phyloP scores from a whole-genome alignment of 2,888 invertebrate species.

The Adela reaumurella region DNA sequence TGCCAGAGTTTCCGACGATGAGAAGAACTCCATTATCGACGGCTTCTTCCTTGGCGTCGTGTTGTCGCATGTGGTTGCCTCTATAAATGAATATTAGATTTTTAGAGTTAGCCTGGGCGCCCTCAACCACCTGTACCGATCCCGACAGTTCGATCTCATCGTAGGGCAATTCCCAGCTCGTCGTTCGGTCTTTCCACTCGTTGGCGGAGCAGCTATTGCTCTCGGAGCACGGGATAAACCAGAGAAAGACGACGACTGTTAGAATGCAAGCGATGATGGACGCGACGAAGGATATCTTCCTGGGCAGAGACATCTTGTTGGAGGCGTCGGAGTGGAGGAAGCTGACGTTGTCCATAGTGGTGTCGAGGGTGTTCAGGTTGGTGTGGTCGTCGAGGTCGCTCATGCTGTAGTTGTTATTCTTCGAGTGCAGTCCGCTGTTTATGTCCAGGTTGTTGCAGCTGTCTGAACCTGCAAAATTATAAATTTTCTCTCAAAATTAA shows the following conservation, averaged over 20 bases:
- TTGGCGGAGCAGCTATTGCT: slow-evolving; percentile 61
- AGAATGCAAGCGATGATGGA: slow-evolving; percentile 69
- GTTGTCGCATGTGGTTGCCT: slow-evolving; percentile 59
- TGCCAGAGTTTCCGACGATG: slow-evolving; percentile 66
- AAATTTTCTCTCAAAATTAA: too few species aligned
- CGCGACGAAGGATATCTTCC: slow-evolving; percentile 65
- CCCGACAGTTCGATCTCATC: slow-evolving; percentile 68
- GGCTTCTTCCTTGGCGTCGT: slow-evolving; percentile 40
- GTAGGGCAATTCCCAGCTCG: slow-evolving; percentile 66
- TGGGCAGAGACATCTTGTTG: slow-evolving; percentile 62
- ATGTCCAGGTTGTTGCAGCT: slow-evolving; percentile 43
- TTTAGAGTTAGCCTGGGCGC: slow-evolving; percentile 59
- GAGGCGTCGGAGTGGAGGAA: slow-evolving; percentile 46
- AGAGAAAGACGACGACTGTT: slow-evolving; percentile 69
- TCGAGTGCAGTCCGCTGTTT: slow-evolving; percentile 41
- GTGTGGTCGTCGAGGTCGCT: slow-evolving; percentile 49
- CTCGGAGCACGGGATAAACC: slow-evolving; percentile 73
- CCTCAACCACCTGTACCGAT: slow-evolving; percentile 65
- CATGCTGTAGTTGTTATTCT: slow-evolving; percentile 30
- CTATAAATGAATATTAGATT: slow-evolving; percentile 73
- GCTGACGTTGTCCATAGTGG: slow-evolving; percentile 48
- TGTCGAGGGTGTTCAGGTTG: slow-evolving; percentile 42
- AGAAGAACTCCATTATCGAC: slow-evolving; percentile 66
- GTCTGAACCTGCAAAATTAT: slow-evolving; percentile 15
- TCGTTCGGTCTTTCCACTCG: slow-evolving; percentile 55